Evolutionary conservation across 2,888 invertebrate species (phyloP), one percentile per base, ranked within the genome.

Genomic region (Erebia aethiops): DNA sequence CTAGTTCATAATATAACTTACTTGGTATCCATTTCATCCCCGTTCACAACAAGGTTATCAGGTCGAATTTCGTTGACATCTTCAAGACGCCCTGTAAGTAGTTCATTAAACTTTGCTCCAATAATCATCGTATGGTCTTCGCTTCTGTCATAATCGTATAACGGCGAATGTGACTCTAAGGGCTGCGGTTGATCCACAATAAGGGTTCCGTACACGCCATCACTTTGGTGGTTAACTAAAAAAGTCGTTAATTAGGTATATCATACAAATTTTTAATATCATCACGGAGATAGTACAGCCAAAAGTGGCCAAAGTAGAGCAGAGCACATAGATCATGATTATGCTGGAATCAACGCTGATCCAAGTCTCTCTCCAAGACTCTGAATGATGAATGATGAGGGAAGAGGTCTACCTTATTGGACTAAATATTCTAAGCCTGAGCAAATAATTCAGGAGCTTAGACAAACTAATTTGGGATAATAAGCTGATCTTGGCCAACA

Each of bases 191-290:
- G 91, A 61, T 95, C 93, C 9, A 95, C 91, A 2, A 95, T 86
- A 11, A 95, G 77, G 0, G 94, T 84, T 0, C 95, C 95, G 74
- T 94, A 94, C 1, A 95, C 82, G 0, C 95, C 95, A 74, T 95
- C 95, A 69, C 92, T 91, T 77, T 95, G 94, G 74, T 95, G 95
- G 1, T 93, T 78, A 10, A 95, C 95, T 95, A 85, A 43, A 87
- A 86, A 70, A 60, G 3, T 3, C 13, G 4, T 46, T 46, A 43
- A 43, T 11, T 18, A 21, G 10, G 18, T 18, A 43, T 10, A 43
- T 41, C 9, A 10, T 51, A 8, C 1, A 7, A 51, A n/a, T 51
- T 51, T 14, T 14, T 51, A n/a, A 51, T 51, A 51, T 16, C 10
- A 1, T 52, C 16, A n/a, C 16, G 16, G 10, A 52, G 16, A 9